Base-by-base conservation (phyloP, 2,888 invertebrate genomes). In the Hyppa rectilinea region DNA sequence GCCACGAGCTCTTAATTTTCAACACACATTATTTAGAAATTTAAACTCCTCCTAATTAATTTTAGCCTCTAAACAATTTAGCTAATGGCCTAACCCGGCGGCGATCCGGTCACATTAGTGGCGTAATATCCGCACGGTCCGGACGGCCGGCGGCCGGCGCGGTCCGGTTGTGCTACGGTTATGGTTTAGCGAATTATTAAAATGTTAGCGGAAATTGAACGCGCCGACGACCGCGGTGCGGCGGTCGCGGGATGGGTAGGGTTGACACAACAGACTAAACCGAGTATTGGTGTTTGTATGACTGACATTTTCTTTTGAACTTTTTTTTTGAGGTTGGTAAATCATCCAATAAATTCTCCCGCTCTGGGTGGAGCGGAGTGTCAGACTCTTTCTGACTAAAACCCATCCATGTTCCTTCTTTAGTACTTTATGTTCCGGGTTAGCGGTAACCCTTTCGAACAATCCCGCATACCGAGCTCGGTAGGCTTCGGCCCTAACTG, bases 181-280 rank as follows among this genome's bases (percentile, higher is more conserved):
- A 45, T 53, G 52, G 64, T 40, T 63, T 40, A 52, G 29, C 17
- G 49, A 73, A 78, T 78, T 69, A 78, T 73, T 78, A 78, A 78
- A 78, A 78, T 49, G 59, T 73, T 68, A 49, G 26, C 58, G 78
- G 78, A 78, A 78, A 78, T 78, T 73, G 61, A 49, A 78, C 68
- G 62, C 77, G 68, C 31, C 23, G 53, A 12, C 52, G 34, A 60
- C 63, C 72, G 59, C 71, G 34, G 14, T 1, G 10, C n/a, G 50
- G 17, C 59, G 45, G 38, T 29, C 52, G 38, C 65, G 45, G 45
- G 45, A 0, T 0, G 0, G 0, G 2, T 29, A 75, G 76, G 75
- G 75, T 14, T 75, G 68, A 0, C 7, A 23, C 23, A 2, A n/a
- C 5, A 9, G 12, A n/a, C 2, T 14, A 10, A 58, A 40, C 38